Conservation (phyloP, 1,140 invertebrate species). For the Cataglyphis hispanica region DNA sequence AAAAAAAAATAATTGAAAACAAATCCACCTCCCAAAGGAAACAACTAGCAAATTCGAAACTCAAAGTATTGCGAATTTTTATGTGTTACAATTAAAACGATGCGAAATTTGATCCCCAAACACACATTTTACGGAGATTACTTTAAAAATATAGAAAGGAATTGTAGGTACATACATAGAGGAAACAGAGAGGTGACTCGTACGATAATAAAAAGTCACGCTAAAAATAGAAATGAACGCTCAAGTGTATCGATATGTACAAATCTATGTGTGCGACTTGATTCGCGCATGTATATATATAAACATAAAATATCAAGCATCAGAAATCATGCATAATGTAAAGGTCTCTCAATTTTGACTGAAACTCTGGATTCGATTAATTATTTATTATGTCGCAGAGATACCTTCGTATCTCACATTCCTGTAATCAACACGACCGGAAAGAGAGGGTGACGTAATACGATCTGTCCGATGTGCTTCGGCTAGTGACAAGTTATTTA, state of each 20-base stretch:
- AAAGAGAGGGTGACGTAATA: constrained; percentile 26
- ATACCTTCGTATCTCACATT: constrained; percentile 2
- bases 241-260: constrained; percentile 51
- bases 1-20: background rate
- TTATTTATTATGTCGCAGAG: constrained; percentile 1
- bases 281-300: constrained; percentile 56
- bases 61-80: background rate
- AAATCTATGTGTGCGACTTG: constrained; percentile 58
- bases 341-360: constrained; percentile 24
- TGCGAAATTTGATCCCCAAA: background rate
- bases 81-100: background rate
- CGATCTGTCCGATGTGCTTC: constrained; percentile 4
- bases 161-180: background rate
- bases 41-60: background rate
- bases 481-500: constrained; percentile 19
- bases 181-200: constrained; percentile 60
- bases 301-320: constrained; percentile 8
- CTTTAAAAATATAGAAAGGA: constrained; percentile 11
- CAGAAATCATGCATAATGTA: constrained; percentile 44
- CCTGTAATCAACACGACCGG: no score
- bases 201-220: constrained; percentile 73
- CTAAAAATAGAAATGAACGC: constrained; percentile 84
- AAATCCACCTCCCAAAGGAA: background rate
- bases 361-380: background rate
- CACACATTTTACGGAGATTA: background rate